Base-by-base conservation (phyloP, 1,140 invertebrate species). In the Augochlora pura region DNA sequence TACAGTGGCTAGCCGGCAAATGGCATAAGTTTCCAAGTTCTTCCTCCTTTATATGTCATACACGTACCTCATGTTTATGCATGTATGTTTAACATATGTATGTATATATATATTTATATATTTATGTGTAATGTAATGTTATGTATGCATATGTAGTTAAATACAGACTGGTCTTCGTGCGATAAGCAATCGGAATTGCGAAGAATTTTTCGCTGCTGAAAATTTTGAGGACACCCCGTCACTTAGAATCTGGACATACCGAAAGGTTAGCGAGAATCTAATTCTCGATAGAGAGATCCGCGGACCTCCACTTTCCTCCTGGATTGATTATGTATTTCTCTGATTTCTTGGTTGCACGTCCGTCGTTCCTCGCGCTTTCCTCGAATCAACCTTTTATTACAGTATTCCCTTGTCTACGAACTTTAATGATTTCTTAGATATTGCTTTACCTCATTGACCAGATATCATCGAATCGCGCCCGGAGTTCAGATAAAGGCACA, bases 261-360 rank as follows among this genome's bases (percentile, higher is more conserved):
- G 54, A 49, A 25, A 63, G 23, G 23, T 57, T 60, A 76, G 27
- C 23, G 42, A 66, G 42, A 39, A 67, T 54, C 9, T 46, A 12
- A 52, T 25, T 39, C 64, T 75, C 73, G 68, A 25, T 2, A 42
- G 25, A 70, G 70, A 39, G 67, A 49, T 80, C 80, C 32, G 2
- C 27, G 32, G 69, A 63, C 60, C 46, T 21, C n/a, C n/a, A n/a
- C 74, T 65, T 67, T 49, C 69, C 65, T 10, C 59, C 74, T 87
- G 80, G 77, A 80, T 71, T 91, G 91, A 91, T 92, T 91, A 91
- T 91, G 90, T 91, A 90, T 91, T 90, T 87, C 59, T 76, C 76
- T 90, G 91, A 91, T 88, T 91, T 91, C 89, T 92, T 91, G 91
- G 91, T 90, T 91, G 79, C 63, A 81, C 74, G 12, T 63, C 32